Conservation (phyloP, 2,113 vertebrate genomes). For the Conger conger region DNA sequence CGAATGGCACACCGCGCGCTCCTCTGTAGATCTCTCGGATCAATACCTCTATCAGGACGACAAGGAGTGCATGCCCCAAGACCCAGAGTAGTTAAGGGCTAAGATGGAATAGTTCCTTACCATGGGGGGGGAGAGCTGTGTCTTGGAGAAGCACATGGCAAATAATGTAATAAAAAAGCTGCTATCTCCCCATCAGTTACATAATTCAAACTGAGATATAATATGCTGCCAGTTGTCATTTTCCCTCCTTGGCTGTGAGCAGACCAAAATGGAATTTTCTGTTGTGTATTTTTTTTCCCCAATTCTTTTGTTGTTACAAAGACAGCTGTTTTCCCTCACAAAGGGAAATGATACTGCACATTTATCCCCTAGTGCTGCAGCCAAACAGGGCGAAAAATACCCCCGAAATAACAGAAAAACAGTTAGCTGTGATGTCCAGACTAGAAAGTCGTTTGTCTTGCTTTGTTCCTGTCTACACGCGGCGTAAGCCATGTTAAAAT, state of each 20-base stretch:
- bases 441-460: slow-evolving; percentile 18
- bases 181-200: not conserved
- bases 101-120: not conserved
- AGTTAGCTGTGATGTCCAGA: not conserved
- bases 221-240: not conserved
- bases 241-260: not conserved
- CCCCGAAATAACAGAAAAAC: not conserved
- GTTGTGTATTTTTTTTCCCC: not conserved
- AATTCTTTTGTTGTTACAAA: not conserved
- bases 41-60: slow-evolving; percentile 37
- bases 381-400: not conserved
- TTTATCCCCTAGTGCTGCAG: not conserved
- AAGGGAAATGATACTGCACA: not conserved
- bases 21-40: slow-evolving; percentile 24
- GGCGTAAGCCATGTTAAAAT: not conserved
- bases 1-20: not conserved
- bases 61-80: slow-evolving; percentile 16
- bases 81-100: slow-evolving; percentile 25
- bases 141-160: not conserved
- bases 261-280: not conserved
- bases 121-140: not conserved
- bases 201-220: not conserved
- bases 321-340: not conserved
- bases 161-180: not conserved
- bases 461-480: not conserved